Evolutionary conservation across 2,113 vertebrate species (phyloP), one percentile per base, ranked within the genome.

Genomic region (Xiphias gladius): DNA sequence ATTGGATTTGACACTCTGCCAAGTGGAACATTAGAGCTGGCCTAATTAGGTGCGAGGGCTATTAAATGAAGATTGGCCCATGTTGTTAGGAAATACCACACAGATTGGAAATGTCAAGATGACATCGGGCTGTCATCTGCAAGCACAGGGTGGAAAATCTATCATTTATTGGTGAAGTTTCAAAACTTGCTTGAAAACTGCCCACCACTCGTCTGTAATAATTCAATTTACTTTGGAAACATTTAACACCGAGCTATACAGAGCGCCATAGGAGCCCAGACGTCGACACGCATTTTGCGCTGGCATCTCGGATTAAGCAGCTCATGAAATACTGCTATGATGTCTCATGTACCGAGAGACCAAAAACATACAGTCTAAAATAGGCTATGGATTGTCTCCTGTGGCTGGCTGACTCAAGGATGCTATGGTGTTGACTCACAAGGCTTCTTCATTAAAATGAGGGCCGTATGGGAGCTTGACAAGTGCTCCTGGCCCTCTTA

Each of bases 41-140:
- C 77, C 94, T 95, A 95, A 95, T 95, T 95, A 94, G 92, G 88
- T 90, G 89, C 84, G 88, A 91, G 87, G 90, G 91, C 91, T 91
- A 92, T 95, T 93, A 94, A 93, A 86, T 85, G 78, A 86, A 92
- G 92, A 94, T 93, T 89, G 88, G 91, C 89, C 90, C 73, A 37
- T 80, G 91, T 90, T 92, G 93, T 91, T 91, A 89, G 89, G 93
- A 95, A 95, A 95, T 94, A 93, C 90, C 93, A 92, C 93, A 90
- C 91, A 87, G 89, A 94, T 91, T 92, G 94, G 83, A 93, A 94
- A 93, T 90, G 92, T 93, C 92, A 93, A 88, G 93, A 86, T 87
- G 88, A 89, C 87, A 89, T 73, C 82, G 8, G 46, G 92, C 74
- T 84, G 90, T 88, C 86, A 84, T 87, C 86, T 54, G 88, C 71